Conservation (phyloP, 2,797 vertebrate genomes). For the Hylomyscus alleni region DNA sequence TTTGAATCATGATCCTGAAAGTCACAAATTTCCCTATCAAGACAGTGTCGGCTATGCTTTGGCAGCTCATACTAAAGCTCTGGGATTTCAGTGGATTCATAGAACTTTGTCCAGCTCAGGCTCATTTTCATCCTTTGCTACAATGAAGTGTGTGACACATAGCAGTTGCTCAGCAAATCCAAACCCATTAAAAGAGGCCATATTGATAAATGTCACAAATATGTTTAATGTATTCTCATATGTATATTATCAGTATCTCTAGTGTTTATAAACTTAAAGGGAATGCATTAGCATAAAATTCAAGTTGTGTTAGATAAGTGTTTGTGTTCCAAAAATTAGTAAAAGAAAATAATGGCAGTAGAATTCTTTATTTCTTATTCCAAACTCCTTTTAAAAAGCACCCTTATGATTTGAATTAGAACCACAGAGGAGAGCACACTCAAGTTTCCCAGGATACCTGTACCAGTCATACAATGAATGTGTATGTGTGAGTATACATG, state of each 20-base stretch:
- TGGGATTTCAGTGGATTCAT: background rate
- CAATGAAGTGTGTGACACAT: background rate
- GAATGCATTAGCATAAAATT: background rate
- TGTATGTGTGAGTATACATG: background rate
- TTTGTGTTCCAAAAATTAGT: background rate
- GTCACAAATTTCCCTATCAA: background rate
- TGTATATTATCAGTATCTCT: background rate
- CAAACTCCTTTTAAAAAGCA: background rate
- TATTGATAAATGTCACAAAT: background rate
- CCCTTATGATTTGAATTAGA: background rate
- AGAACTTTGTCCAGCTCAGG: background rate
- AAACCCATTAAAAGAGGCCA: background rate
- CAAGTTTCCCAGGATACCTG: background rate
- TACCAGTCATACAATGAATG: background rate
- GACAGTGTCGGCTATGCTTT: background rate
- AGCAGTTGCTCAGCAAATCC: background rate
- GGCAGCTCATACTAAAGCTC: background rate
- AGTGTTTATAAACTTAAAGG: background rate
- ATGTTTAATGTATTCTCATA: slow-evolving; percentile 21
- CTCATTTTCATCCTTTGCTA: background rate
- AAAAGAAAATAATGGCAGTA: background rate
- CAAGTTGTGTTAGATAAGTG: background rate
- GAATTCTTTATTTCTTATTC: background rate
- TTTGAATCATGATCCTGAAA: background rate
- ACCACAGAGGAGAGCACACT: background rate